A percentile compares a stretch with the other conserved stretches of the same genome.
Evolutionary conservation across 2,797 vertebrate genomes (phyloP).

Genomic region (Oophaga sylvatica): DNA sequence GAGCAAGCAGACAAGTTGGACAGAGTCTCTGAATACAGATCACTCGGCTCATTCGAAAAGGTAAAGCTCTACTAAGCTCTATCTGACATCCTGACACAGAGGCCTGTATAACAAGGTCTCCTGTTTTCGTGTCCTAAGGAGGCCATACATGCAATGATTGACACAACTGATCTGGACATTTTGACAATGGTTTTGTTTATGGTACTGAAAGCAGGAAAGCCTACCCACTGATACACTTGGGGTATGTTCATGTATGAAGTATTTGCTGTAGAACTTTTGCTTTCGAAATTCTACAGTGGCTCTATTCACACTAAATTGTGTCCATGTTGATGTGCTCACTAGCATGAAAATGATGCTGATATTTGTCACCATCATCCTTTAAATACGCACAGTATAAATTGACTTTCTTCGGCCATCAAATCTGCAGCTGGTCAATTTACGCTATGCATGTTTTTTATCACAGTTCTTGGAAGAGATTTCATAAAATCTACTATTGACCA

Average conservation of each 20-base stretch:
- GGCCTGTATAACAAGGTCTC: neutral
- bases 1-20: conserved; percentile 76
- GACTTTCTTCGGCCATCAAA: no score
- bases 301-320: no score
- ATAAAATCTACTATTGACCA: no score
- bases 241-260: neutral
- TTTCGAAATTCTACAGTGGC: no score
- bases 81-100: neutral
- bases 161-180: neutral
- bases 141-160: neutral
- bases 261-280: no score
- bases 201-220: neutral
- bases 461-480: no score
- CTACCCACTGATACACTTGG: neutral
- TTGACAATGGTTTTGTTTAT: neutral
- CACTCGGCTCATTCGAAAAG: conserved; percentile 78
- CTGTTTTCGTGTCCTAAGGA: neutral
- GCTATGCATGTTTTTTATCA: no score
- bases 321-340: no score
- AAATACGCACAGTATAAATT: no score
- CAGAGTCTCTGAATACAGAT: conserved; percentile 76
- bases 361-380: no score
- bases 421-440: no score
- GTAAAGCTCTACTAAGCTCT: conserved; percentile 69
- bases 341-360: no score